Evolutionary conservation across 1,140 invertebrate genomes (phyloP).

Genomic region (Drosophila subobscura): DNA sequence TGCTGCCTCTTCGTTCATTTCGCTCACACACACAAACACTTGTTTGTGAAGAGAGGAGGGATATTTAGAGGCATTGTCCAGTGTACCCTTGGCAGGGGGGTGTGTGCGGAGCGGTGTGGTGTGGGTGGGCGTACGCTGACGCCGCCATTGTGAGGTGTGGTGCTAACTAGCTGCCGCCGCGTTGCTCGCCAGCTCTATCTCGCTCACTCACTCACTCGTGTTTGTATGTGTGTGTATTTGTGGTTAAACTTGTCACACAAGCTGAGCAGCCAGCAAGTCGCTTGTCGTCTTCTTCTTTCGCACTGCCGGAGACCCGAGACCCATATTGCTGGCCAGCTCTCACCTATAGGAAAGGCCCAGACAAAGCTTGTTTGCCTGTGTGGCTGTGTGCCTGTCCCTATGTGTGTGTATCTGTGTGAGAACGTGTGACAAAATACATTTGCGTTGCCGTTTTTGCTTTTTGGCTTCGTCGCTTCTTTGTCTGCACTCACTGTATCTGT

Average conservation of each 20-base stretch:
- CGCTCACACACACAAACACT: slow-evolving; percentile 43
- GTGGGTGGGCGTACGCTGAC: slow-evolving; percentile 12
- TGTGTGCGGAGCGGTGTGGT: slow-evolving; percentile 15
- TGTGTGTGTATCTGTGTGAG: slow-evolving; percentile 28
- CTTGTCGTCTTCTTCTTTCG: slow-evolving; percentile 77
- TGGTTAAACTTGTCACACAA: slow-evolving; percentile 83
- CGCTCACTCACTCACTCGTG: background rate
- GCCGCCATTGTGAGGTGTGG: slow-evolving; percentile 76
- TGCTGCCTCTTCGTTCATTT: slow-evolving; percentile 24
- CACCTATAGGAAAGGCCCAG: slow-evolving; percentile 30
- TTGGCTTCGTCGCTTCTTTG: slow-evolving; percentile 61
- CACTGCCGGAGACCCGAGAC: slow-evolving; percentile 35
- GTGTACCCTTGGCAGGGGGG: slow-evolving; percentile 3
- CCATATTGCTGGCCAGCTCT: slow-evolving; percentile 67
- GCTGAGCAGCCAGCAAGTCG: slow-evolving; percentile 64
- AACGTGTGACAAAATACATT: slow-evolving; percentile 82
- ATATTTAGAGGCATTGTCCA: too few species aligned
- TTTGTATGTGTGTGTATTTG: slow-evolving; percentile 64
- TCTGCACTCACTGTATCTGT: slow-evolving; percentile 27
- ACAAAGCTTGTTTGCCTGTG: slow-evolving; percentile 33
- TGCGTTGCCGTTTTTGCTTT: slow-evolving; percentile 75
- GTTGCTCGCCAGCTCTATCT: slow-evolving; percentile 33
- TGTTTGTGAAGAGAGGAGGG: slow-evolving; percentile 4
- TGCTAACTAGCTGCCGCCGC: slow-evolving; percentile 68
- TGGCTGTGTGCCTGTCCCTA: slow-evolving; percentile 3